Conservation (phyloP, 2,888 invertebrate species). For the Oxyscelio sp. region DNA sequence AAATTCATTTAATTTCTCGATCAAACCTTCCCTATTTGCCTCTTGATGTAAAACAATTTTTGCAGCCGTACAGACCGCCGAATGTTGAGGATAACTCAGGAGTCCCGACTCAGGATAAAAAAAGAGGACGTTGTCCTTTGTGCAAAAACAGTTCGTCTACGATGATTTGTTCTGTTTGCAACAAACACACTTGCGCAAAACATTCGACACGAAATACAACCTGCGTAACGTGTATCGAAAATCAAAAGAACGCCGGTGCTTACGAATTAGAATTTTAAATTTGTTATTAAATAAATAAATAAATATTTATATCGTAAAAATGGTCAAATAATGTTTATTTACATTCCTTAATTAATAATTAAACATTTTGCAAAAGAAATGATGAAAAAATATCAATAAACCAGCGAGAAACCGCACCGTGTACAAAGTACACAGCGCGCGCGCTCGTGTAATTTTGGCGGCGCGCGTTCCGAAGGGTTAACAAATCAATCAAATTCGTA, state of each 20-base stretch:
- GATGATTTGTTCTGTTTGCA: constrained; percentile 10
- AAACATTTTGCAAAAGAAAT: constrained; percentile 3
- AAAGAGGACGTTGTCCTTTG: constrained; percentile 39
- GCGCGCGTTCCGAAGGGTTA: constrained; percentile 12
- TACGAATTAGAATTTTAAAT: constrained; percentile 7
- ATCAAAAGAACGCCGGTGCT: constrained; percentile 12
- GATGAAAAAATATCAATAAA: constrained; percentile 2
- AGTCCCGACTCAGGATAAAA: constrained; percentile 19
- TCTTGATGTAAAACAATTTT: constrained; percentile 55
- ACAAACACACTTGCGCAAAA: constrained; percentile 1
- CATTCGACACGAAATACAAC: constrained; percentile 18
- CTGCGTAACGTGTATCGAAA: constrained; percentile 15
- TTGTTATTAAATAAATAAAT: constrained; percentile 9
- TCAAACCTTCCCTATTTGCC: constrained; percentile 69
- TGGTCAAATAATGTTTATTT: neutral
- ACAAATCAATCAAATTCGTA: too few relatives aligned
- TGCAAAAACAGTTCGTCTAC: constrained; percentile 19
- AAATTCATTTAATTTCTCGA: constrained; percentile 63
- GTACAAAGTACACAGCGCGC: constrained; percentile 11
- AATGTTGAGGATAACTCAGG: constrained; percentile 22
- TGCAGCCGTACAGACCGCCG: constrained; percentile 12
- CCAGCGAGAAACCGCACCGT: neutral
- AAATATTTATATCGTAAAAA: neutral
- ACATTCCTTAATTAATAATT: constrained; percentile 1
- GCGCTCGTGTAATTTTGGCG: neutral